These are phyloP conservation scores for Temnothorax longispinosus DNA, from an alignment of 1,140 invertebrate genomes.

Conservation along the genomic window DNA sequence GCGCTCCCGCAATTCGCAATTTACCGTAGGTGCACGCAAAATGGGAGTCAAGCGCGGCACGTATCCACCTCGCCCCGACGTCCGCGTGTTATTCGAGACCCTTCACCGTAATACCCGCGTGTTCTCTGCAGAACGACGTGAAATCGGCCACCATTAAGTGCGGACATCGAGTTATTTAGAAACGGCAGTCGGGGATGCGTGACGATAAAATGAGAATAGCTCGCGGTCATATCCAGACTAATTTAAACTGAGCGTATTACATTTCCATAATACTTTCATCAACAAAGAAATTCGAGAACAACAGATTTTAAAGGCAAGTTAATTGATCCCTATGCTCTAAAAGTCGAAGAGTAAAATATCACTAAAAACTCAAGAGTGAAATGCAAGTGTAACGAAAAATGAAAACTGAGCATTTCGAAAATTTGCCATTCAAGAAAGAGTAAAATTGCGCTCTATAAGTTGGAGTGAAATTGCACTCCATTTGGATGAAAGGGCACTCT, in stretches of 20 bases:
- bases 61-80: conserved; percentile 15
- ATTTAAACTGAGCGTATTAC: neutral
- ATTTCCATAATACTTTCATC: neutral
- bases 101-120: neutral
- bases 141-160: conserved; percentile 20
- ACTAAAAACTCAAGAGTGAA: no score
- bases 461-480: no score
- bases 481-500: no score
- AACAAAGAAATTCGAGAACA: neutral
- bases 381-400: no score
- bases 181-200: neutral
- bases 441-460: no score
- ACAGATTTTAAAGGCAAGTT: neutral
- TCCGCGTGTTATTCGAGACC: conserved; percentile 9
- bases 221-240: neutral
- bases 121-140: neutral
- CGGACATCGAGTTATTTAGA: conserved; percentile 6
- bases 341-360: no score
- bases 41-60: conserved; percentile 36
- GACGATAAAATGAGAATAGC: conserved; percentile 2
- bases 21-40: conserved; percentile 60
- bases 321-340: neutral
- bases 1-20: conserved; percentile 64
- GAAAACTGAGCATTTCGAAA: no score
- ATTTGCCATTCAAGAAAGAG: no score